phyloP scores from a whole-genome alignment of 2,888 invertebrate genomes.

The Lasioglossum figueresi region DNA sequence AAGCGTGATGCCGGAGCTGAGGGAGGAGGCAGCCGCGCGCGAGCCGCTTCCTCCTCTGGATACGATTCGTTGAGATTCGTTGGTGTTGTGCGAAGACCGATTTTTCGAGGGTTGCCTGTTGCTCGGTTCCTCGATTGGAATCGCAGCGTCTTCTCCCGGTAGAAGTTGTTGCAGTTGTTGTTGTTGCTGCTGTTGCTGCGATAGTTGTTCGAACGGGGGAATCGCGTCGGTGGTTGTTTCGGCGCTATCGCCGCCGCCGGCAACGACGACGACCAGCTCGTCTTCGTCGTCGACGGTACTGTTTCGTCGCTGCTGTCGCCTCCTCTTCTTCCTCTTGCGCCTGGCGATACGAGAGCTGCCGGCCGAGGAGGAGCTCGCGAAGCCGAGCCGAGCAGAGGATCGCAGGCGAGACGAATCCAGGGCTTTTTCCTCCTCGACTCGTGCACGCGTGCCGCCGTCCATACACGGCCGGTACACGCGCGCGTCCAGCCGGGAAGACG shows the following conservation, averaged over 20 bases:
- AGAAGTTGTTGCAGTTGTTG: background rate
- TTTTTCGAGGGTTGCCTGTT: conserved; percentile 35
- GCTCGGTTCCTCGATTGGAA: conserved; percentile 41
- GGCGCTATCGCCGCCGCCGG: background rate
- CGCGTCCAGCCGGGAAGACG: conserved; percentile 72
- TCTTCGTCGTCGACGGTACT: conserved; percentile 60
- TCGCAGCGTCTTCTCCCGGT: conserved; percentile 19
- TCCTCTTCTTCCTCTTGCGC: conserved; percentile 69
- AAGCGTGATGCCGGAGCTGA: conserved; percentile 67
- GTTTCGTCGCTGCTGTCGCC: conserved; percentile 58
- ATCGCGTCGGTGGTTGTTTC: conserved; percentile 11
- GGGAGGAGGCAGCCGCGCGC: conserved; percentile 68
- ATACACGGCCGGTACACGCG: conserved; percentile 73
- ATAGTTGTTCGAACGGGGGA: conserved; percentile 8
- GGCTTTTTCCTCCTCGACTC: conserved; percentile 76
- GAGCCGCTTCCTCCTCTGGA: conserved; percentile 67
- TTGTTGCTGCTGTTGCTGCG: conserved; percentile 14
- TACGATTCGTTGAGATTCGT: conserved; percentile 50
- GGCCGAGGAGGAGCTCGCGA: conserved; percentile 58
- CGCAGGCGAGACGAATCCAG: conserved; percentile 75
- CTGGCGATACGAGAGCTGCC: conserved; percentile 63
- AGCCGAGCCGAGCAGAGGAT: conserved; percentile 71
- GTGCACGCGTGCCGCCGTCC: conserved; percentile 74
- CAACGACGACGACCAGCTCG: conserved; percentile 46
- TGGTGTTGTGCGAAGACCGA: conserved; percentile 47